phyloP scores from a whole-genome alignment of 1,140 invertebrate genomes.

The Magallana ariakensis region DNA sequence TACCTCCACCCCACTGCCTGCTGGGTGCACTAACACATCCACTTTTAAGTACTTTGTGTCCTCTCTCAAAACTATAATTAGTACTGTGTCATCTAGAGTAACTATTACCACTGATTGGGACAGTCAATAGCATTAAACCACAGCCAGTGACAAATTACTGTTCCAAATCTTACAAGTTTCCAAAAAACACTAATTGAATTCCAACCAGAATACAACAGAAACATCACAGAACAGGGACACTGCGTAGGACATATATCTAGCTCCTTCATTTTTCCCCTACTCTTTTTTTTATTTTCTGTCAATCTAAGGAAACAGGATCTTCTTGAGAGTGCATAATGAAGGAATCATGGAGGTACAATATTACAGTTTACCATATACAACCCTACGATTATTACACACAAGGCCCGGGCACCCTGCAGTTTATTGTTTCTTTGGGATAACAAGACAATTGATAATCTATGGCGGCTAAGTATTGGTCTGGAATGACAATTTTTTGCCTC shows the following conservation, averaged over 20 bases:
- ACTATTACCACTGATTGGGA: neutral
- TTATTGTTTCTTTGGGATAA: slow-evolving; percentile 14
- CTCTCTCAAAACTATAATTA: neutral
- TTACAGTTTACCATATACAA: slow-evolving; percentile 6
- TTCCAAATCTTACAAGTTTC: neutral
- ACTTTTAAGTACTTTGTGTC: neutral
- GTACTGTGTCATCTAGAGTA: neutral
- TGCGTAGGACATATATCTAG: too few species aligned
- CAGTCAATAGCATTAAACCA: neutral
- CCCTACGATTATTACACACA: neutral
- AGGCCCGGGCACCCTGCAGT: neutral
- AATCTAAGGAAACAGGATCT: too few species aligned
- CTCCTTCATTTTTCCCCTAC: too few species aligned
- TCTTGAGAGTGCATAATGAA: too few species aligned
- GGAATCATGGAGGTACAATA: neutral
- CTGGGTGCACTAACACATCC: neutral
- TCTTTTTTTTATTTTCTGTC: too few species aligned
- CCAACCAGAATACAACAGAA: neutral
- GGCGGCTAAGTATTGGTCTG: neutral
- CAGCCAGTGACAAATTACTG: slow-evolving; percentile 1
- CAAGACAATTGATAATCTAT: slow-evolving; percentile 17
- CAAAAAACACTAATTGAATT: neutral
- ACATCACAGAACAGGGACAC: too few species aligned
- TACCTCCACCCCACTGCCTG: neutral
- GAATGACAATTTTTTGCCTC: slow-evolving; percentile 22